phyloP scores from a whole-genome alignment of 2,888 invertebrate species.

The Mayetiola destructor region DNA sequence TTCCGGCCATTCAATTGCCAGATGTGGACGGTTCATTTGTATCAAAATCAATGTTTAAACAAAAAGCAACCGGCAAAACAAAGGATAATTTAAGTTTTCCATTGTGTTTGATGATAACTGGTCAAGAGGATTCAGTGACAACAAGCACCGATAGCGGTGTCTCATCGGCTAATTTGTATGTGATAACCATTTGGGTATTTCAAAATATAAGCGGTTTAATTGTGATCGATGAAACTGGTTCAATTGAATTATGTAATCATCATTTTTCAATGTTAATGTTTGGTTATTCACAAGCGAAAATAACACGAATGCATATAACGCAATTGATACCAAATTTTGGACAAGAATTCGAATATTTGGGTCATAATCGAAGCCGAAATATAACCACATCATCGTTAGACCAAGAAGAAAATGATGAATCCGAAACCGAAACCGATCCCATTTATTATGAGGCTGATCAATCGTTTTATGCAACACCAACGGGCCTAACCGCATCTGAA shows the following conservation, averaged over 20 bases:
- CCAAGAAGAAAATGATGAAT: constrained; percentile 39
- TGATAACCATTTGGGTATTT: constrained; percentile 37
- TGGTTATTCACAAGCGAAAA: constrained; percentile 45
- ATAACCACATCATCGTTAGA: constrained; percentile 40
- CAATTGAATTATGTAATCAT: constrained; percentile 49
- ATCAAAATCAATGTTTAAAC: constrained; percentile 40
- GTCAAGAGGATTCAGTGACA: constrained; percentile 22
- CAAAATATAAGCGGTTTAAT: constrained; percentile 51
- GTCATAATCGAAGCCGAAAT: constrained; percentile 36
- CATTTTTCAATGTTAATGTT: constrained; percentile 51
- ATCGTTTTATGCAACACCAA: constrained; percentile 15
- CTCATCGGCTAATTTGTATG: constrained; percentile 17
- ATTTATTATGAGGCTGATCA: constrained; percentile 19
- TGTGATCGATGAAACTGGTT: constrained; percentile 46
- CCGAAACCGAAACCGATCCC: constrained; percentile 28
- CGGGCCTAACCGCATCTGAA: not conserved
- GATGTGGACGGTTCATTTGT: constrained; percentile 28
- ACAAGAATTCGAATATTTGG: constrained; percentile 40
- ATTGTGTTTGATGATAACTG: constrained; percentile 40
- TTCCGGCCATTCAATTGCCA: constrained; percentile 40
- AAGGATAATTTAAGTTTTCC: constrained; percentile 48
- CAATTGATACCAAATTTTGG: constrained; percentile 49
- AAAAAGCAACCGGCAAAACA: constrained; percentile 50
- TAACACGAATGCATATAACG: constrained; percentile 42
- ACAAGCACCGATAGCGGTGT: constrained; percentile 17